A percentile compares a stretch with the other conserved stretches of the same genome.
phyloP scores from a whole-genome alignment of 92 coral and sea anemone genomes.

The Parazoanthus darwini region DNA sequence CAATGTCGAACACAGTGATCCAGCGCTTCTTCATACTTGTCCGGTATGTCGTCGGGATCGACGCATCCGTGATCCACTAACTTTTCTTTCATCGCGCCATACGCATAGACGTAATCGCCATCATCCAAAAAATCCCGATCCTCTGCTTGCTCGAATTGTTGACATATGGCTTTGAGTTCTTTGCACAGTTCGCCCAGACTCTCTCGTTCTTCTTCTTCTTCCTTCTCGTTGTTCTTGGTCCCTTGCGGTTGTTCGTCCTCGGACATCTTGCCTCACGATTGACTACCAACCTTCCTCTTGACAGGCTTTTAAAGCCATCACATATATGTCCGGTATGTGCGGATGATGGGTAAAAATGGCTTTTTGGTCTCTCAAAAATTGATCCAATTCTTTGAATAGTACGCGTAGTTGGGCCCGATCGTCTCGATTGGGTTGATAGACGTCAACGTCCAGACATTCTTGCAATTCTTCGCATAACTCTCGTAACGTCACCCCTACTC shows the following conservation, averaged over 20 bases:
- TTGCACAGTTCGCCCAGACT: conserved; percentile 2
- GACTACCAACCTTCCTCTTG: background rate
- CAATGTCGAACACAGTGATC: background rate
- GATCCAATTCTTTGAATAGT: background rate
- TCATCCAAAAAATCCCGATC: conserved; percentile 10
- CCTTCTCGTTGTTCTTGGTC: background rate
- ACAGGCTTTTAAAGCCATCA: too few relatives aligned
- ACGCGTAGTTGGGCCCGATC: background rate
- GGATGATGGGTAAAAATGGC: conserved; percentile 14
- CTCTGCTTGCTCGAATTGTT: conserved; percentile 5
- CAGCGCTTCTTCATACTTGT: conserved; percentile 8
- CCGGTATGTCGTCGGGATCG: conserved; percentile 1
- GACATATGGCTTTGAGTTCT: background rate
- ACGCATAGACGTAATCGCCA: conserved; percentile 11
- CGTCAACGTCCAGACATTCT: background rate
- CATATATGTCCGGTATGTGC: conserved; percentile 1
- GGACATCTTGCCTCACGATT: conserved; percentile 9
- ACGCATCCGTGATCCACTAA: background rate
- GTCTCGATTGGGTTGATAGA: conserved; percentile 5
- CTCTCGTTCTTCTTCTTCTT: background rate
- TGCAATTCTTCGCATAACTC: background rate
- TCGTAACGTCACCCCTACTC: conserved; percentile 4
- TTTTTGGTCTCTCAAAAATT: conserved; percentile 7
- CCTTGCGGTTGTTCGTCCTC: background rate
- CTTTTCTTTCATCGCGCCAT: background rate